Percentiles rank a stretch among this genome's conserved stretches.
phyloP scores from a whole-genome alignment of 2,888 invertebrate species.

The Athetis lepigone region DNA sequence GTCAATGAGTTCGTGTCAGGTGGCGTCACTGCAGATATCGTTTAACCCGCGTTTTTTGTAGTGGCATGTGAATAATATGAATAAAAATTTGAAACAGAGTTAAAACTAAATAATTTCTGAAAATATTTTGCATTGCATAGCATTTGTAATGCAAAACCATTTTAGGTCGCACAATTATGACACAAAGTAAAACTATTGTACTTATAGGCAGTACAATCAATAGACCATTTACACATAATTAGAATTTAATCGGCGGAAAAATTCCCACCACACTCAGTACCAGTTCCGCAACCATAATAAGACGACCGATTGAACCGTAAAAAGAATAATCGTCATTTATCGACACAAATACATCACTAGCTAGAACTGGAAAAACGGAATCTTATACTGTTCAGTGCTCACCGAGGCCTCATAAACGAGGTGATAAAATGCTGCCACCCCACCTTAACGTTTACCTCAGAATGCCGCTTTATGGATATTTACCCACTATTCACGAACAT shows the following conservation, averaged over 20 bases:
- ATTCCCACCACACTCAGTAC: not conserved
- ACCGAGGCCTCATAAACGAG: slow-evolving; percentile 75
- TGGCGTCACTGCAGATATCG: slow-evolving; percentile 20
- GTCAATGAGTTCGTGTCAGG: slow-evolving; percentile 55
- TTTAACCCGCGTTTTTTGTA: slow-evolving; percentile 36
- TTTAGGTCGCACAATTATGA: not conserved
- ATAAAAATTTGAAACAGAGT: not conserved
- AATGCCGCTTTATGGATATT: slow-evolving; percentile 66
- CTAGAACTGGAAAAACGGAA: slow-evolving; percentile 64
- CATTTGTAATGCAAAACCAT: not conserved
- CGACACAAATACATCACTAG: slow-evolving; percentile 54
- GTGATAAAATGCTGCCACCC: slow-evolving; percentile 78
- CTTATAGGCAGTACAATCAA: not conserved
- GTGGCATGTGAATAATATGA: slow-evolving; percentile 12
- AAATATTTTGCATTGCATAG: not conserved
- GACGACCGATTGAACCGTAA: slow-evolving; percentile 3
- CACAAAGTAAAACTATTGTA: not conserved
- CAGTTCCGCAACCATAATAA: slow-evolving; percentile 9
- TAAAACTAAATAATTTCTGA: not conserved
- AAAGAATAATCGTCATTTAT: slow-evolving; percentile 49
- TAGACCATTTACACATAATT: not conserved
- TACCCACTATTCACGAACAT: slow-evolving; percentile 68
- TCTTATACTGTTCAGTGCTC: slow-evolving; percentile 74
- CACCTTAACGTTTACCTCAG: slow-evolving; percentile 69
- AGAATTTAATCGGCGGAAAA: not conserved